These are phyloP conservation scores for Pantherophis guttatus DNA, from an alignment of 2,113 vertebrate species.

Conservation along the genomic window DNA sequence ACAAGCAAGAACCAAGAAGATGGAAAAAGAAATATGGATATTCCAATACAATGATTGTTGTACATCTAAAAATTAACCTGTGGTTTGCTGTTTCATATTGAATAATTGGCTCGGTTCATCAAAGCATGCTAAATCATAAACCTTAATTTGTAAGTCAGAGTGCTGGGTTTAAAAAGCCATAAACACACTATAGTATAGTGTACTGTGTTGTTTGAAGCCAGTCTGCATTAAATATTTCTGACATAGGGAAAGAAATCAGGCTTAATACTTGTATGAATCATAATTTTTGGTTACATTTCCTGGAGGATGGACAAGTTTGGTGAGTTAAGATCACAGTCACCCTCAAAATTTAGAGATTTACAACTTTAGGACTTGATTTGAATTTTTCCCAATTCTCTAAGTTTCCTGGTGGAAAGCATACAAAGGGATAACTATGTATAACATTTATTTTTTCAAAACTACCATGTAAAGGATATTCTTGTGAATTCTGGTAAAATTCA, in stretches of 20 bases:
- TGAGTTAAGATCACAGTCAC: neutral
- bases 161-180: neutral
- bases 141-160: neutral
- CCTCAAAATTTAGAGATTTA: conserved; percentile 4
- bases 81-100: neutral
- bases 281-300: neutral
- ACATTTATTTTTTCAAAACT: neutral
- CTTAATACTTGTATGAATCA: neutral
- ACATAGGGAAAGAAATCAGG: neutral
- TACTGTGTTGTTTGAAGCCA: neutral
- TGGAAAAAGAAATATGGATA: neutral
- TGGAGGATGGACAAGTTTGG: neutral
- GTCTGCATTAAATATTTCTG: neutral
- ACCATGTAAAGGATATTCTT: neutral
- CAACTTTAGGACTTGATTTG: neutral
- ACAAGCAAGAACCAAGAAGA: neutral
- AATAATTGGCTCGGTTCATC: neutral
- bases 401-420: neutral
- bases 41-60: neutral
- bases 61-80: neutral
- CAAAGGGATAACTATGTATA: neutral
- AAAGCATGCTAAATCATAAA: neutral
- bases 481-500: neutral
- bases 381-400: neutral
- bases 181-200: neutral